These are phyloP conservation scores for Colius striatus DNA, from an alignment of 2,113 vertebrate species.

Conservation along the genomic window DNA sequence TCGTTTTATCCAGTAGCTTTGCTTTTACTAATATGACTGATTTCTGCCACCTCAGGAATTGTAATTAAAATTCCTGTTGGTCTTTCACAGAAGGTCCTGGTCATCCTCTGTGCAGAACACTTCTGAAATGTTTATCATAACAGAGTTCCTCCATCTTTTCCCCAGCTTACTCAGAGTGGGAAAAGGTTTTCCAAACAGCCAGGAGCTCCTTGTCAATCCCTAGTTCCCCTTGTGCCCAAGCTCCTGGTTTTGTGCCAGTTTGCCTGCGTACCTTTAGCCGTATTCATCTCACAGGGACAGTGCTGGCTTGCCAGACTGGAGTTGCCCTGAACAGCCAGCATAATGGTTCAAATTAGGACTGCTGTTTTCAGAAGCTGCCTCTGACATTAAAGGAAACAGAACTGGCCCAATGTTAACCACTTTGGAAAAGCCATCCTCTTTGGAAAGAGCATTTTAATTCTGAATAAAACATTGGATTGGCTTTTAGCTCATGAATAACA, in stretches of 20 bases:
- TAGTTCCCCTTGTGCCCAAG: neutral
- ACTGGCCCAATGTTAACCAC: neutral
- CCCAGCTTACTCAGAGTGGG: neutral
- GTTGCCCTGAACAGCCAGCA: neutral
- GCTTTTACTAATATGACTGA: neutral
- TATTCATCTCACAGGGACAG: neutral
- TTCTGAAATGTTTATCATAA: neutral
- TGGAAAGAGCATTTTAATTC: constrained; percentile 49
- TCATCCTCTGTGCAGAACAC: neutral
- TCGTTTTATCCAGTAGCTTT: neutral
- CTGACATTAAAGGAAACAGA: neutral
- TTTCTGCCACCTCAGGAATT: neutral
- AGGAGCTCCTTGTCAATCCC: neutral
- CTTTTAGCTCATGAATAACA: constrained; percentile 53
- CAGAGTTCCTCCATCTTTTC: neutral
- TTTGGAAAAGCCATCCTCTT: constrained; percentile 21
- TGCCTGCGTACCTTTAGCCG: neutral
- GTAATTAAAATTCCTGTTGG: neutral
- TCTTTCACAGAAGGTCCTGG: neutral
- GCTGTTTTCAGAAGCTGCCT: neutral
- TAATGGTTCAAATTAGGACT: neutral
- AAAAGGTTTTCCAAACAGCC: neutral
- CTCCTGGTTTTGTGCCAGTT: neutral
- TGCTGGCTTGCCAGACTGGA: neutral
- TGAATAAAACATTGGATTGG: constrained; percentile 58